A percentile compares a stretch with the other conserved stretches of the same genome.
Conservation (phyloP, 2,113 vertebrate genomes). For the Psammodynastes pulverulentus region DNA sequence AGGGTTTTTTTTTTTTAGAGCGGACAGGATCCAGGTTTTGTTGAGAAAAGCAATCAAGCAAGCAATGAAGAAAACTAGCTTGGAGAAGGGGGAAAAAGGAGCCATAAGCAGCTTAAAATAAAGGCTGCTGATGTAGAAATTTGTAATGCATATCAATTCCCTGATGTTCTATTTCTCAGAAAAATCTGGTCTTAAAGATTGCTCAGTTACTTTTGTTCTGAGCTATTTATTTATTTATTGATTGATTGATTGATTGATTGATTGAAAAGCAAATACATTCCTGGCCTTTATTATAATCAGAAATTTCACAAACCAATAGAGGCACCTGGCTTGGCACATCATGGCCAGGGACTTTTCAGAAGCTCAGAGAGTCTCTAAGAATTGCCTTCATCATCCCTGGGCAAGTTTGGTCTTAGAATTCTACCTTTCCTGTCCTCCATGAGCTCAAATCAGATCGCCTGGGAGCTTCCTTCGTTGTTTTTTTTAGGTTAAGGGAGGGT, state of each 20-base stretch:
- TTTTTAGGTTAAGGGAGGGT: neutral
- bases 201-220: neutral
- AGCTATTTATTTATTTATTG: too few species aligned
- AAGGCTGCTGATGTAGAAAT: neutral
- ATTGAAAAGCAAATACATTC: neutral
- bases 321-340: too few species aligned
- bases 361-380: neutral
- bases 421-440: neutral
- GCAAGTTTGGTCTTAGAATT: neutral
- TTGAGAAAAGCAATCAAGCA: neutral
- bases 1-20: neutral
- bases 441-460: neutral
- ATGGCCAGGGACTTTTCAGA: neutral
- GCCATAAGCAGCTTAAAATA: neutral
- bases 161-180: neutral
- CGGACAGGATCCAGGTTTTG: neutral
- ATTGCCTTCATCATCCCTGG: neutral
- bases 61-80: neutral
- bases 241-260: too few species aligned
- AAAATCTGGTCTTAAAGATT: neutral
- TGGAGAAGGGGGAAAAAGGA: neutral
- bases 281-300: neutral
- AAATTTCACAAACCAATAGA: neutral
- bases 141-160: neutral
- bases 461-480: neutral